Base-by-base conservation (phyloP, 1,140 invertebrate genomes). In the Heliothis virescens region DNA sequence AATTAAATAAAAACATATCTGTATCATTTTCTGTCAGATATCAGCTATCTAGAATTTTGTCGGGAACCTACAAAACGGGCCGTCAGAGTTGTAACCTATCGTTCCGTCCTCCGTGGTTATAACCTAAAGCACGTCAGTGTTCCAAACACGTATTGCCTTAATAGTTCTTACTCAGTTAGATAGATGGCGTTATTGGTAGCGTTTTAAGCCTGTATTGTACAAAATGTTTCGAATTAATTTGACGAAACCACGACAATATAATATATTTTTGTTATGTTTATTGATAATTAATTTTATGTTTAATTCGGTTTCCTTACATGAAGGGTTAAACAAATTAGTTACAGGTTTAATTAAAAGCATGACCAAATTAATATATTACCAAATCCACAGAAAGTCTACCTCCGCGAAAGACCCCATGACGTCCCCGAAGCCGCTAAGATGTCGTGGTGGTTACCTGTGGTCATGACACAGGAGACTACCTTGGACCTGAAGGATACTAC, bases 371-470 rank as follows among this genome's bases (percentile, higher is more conserved):
- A 34, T 34, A 34, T 7, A 7, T 34, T 5, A 34, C 4, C 34
- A 34, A 34, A 34, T 34, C 5, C 15, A 81, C 82, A 97, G 96
- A 96, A 96, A 93, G 95, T 97, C 0, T 97, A 96, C 82, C 92
- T 97, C 3, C 95, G 97, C 50, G 96, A 97, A 87, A 90, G 96
- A 21, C 96, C 96, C 0, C 96, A 96, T 77, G 96, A 96, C 82
- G 95, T 96, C 0, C 96, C 96, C 0, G 96, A 96, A 65, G 95
- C 96, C 85, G 95, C 95, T 16, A 92, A 95, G 82, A 95, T 97
- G 95, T 85, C 95, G 3, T 97, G 97, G 97, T 97, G 96, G 95
- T 96, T 96, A 41, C 97, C 97, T 0, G 89, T 97, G 2, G 95
- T 97, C 1, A 82, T 97, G 5, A 91, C 95, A 1, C 90, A 95